A percentile compares a stretch with the other conserved stretches of the same genome.
phyloP scores from a whole-genome alignment of 1,140 invertebrate genomes.

The Meteorus sp. region DNA sequence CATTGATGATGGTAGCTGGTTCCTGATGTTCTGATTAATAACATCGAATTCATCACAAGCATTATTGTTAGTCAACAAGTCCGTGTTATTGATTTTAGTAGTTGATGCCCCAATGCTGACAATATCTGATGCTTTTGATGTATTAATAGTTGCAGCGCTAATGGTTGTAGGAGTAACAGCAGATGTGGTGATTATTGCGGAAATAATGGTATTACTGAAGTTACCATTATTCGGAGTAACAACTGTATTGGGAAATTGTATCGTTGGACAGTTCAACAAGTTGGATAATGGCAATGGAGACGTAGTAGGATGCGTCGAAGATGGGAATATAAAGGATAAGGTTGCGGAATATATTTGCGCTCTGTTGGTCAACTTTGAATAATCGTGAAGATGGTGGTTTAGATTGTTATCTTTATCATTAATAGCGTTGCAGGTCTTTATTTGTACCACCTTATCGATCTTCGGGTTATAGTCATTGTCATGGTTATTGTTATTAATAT shows the following conservation, averaged over 20 bases:
- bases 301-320: not conserved
- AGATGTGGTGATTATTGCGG: too few species aligned
- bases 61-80: conserved; percentile 48
- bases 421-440: not conserved
- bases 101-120: too few species aligned
- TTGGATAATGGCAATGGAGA: not conserved
- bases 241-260: too few species aligned
- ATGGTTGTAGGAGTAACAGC: too few species aligned
- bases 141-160: too few species aligned
- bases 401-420: not conserved
- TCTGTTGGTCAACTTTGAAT: conserved; percentile 4
- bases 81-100: conserved; percentile 41
- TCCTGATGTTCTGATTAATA: not conserved
- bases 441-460: not conserved
- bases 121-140: too few species aligned
- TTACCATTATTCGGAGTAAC: too few species aligned
- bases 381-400: conserved; percentile 12
- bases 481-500: conserved; percentile 29
- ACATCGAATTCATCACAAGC: conserved; percentile 32
- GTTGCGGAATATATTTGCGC: not conserved
- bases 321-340: not conserved
- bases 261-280: too few species aligned
- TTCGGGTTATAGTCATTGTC: conserved; percentile 11
- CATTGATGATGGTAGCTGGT: too few species aligned
- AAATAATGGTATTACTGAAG: too few species aligned